These are phyloP conservation scores for Nothocercus nigrocapillus DNA, from an alignment of 2,113 vertebrate species.

Conservation along the genomic window DNA sequence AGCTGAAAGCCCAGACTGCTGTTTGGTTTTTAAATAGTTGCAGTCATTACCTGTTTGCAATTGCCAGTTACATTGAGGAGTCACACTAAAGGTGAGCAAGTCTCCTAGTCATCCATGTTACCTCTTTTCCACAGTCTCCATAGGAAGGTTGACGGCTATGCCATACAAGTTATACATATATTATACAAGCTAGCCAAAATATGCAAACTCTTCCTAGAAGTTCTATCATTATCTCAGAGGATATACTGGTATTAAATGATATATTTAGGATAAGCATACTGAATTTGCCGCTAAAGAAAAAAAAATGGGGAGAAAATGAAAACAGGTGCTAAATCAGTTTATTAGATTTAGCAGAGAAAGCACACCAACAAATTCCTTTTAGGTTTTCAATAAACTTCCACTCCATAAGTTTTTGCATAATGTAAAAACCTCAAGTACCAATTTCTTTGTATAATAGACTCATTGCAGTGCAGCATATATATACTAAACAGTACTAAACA, in stretches of 20 bases:
- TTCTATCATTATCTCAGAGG: background rate
- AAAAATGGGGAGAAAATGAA: background rate
- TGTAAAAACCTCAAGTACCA: background rate
- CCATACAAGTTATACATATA: too few relatives aligned
- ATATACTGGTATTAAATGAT: fast-evolving
- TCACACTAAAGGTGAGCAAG: fast-evolving
- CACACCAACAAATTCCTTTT: background rate
- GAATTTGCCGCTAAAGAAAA: background rate
- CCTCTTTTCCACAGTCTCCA: background rate
- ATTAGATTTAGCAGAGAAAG: background rate
- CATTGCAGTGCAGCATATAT: fast-evolving
- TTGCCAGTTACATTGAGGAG: background rate
- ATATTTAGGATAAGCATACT: background rate
- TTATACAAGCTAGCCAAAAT: fast-evolving
- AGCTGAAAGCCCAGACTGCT: background rate
- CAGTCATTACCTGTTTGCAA: background rate
- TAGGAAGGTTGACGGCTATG: fast-evolving
- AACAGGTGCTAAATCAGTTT: background rate
- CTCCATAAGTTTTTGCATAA: background rate
- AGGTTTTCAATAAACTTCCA: background rate
- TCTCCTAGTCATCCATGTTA: fast-evolving
- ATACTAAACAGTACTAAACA: background rate
- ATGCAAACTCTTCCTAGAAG: fast-evolving
- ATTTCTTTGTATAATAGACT: background rate
- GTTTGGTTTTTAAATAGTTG: background rate